A percentile compares a stretch with the other conserved stretches of the same genome.
phyloP scores from a whole-genome alignment of 2,888 invertebrate species.

The Schrankia costaestrigalis region DNA sequence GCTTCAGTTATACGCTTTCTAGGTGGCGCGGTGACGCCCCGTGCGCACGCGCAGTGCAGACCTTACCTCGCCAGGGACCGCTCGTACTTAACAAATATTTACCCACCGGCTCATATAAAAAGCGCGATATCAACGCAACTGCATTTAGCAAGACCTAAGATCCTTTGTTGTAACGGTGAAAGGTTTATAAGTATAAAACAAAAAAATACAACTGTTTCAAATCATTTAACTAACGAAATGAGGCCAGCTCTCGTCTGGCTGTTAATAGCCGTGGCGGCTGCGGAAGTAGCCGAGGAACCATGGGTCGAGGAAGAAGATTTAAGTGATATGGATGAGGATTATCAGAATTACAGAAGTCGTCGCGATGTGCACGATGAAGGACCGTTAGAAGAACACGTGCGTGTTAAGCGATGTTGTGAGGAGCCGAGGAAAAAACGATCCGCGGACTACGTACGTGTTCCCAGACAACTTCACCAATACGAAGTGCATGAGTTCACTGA shows the following conservation, averaged over 20 bases:
- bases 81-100: slow-evolving; percentile 51
- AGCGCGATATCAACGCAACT: slow-evolving; percentile 32
- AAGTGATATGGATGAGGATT: slow-evolving; percentile 48
- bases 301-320: slow-evolving; percentile 61
- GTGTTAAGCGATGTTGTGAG: slow-evolving; percentile 54
- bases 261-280: slow-evolving; percentile 46
- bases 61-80: slow-evolving; percentile 45
- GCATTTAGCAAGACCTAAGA: slow-evolving; percentile 54
- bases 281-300: slow-evolving; percentile 51
- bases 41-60: slow-evolving; percentile 47
- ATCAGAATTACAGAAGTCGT: slow-evolving; percentile 40
- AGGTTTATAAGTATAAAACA: slow-evolving; percentile 63
- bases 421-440: slow-evolving; percentile 40
- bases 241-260: slow-evolving; percentile 52
- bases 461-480: slow-evolving; percentile 65
- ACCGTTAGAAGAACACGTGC: slow-evolving; percentile 54
- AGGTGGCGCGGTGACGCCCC: slow-evolving; percentile 29
- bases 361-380: slow-evolving; percentile 47
- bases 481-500: slow-evolving; percentile 67
- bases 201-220: slow-evolving; percentile 50
- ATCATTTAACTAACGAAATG: slow-evolving; percentile 55
- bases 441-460: slow-evolving; percentile 42
- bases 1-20: slow-evolving; percentile 66
- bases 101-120: slow-evolving; percentile 49
- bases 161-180: slow-evolving; percentile 58